Conservation (phyloP, 2,113 vertebrate species). For the Upupa epops region DNA sequence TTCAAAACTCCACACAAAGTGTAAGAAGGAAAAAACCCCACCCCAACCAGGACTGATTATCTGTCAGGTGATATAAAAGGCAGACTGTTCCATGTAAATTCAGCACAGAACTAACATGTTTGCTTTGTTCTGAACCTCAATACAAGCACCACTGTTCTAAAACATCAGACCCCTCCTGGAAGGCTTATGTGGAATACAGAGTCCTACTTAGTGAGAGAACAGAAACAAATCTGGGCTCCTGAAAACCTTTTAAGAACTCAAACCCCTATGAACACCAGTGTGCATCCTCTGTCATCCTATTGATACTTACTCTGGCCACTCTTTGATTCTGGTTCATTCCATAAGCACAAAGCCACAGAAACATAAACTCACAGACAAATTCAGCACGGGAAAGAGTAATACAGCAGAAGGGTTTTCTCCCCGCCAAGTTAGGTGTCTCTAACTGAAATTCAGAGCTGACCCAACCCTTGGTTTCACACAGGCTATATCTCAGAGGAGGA, state of each 20-base stretch:
- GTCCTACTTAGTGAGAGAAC: background rate
- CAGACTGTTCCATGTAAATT: slow-evolving; percentile 28
- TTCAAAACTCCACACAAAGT: background rate
- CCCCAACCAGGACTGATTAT: background rate
- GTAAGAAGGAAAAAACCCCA: background rate
- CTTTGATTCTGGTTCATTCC: background rate
- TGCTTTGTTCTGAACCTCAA: slow-evolving; percentile 10
- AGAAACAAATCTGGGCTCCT: background rate
- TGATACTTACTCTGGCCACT: background rate
- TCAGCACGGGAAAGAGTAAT: background rate
- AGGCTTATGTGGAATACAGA: background rate
- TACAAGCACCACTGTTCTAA: background rate
- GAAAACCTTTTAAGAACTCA: background rate
- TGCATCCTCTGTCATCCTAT: background rate
- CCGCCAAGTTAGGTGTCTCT: background rate
- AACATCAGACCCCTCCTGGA: background rate
- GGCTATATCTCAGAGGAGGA: background rate
- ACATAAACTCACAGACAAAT: background rate
- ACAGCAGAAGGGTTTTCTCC: background rate
- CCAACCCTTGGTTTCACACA: background rate
- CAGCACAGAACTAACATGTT: background rate
- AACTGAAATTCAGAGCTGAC: background rate
- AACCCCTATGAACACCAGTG: background rate
- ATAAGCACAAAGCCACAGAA: background rate
- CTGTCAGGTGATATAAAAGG: background rate